These are phyloP conservation scores for Cephus rjabovi DNA, from an alignment of 2,888 invertebrate species.

Conservation along the genomic window DNA sequence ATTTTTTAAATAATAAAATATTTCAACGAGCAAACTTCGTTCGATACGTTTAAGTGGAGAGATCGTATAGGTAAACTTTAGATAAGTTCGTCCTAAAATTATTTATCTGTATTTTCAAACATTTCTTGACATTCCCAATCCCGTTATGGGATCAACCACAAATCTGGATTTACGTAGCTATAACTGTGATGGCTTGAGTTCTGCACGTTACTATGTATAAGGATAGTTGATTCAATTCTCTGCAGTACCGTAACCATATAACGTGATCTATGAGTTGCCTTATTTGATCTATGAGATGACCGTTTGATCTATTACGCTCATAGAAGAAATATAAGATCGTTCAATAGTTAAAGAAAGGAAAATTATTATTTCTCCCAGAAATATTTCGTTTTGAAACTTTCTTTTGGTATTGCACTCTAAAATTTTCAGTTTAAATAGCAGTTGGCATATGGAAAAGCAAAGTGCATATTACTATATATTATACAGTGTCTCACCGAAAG, in stretches of 20 bases:
- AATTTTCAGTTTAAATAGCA: too few species aligned
- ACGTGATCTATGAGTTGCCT: slow-evolving; percentile 36
- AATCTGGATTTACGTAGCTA: neutral
- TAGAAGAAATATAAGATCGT: neutral
- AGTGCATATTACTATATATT: too few species aligned
- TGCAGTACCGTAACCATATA: slow-evolving; percentile 30
- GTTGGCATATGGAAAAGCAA: too few species aligned
- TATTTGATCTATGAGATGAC: neutral
- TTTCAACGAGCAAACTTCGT: neutral
- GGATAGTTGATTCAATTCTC: slow-evolving; percentile 28
- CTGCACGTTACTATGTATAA: neutral
- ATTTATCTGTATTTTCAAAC: neutral
- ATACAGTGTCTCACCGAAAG: too few species aligned
- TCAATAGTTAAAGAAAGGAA: neutral
- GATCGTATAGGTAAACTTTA: too few species aligned
- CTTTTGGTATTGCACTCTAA: too few species aligned
- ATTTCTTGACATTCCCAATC: neutral
- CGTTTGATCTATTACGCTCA: neutral
- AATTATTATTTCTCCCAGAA: neutral
- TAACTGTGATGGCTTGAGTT: neutral
- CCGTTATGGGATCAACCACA: neutral
- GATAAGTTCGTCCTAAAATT: neutral
- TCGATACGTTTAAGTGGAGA: too few species aligned
- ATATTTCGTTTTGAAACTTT: neutral
- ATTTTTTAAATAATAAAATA: too few species aligned